Conservation (phyloP, 2,888 invertebrate genomes). For the Drosophila lacicola region DNA sequence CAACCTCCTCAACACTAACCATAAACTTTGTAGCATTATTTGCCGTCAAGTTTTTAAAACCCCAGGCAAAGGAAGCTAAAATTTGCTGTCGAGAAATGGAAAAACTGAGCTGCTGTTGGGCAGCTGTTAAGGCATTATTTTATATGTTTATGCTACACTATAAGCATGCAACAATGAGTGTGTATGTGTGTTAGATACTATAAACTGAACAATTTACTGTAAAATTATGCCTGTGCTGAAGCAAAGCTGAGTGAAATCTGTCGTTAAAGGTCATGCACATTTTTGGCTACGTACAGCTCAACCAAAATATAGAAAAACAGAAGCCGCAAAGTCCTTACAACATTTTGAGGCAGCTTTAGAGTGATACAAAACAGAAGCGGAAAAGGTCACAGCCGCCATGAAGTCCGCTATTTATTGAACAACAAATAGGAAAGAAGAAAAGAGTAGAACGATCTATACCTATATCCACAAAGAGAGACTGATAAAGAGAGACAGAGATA, state of each 20-base stretch:
- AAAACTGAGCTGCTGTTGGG: slow-evolving; percentile 17
- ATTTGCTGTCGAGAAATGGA: slow-evolving; percentile 22
- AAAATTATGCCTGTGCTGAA: slow-evolving; percentile 65
- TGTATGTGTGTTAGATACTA: slow-evolving; percentile 22
- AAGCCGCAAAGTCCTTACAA: slow-evolving; percentile 52
- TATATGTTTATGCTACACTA: slow-evolving; percentile 1
- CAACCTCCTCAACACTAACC: slow-evolving; percentile 9
- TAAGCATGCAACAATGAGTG: slow-evolving; percentile 48
- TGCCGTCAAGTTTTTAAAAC: slow-evolving; percentile 50
- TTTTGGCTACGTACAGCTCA: slow-evolving; percentile 41
- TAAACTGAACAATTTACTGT: slow-evolving; percentile 73
- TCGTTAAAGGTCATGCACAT: slow-evolving; percentile 71
- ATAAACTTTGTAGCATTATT: slow-evolving; percentile 67
- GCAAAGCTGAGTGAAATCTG: slow-evolving; percentile 55
- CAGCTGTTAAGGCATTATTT: slow-evolving; percentile 12
- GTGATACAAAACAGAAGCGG: slow-evolving; percentile 26
- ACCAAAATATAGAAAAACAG: slow-evolving; percentile 22
- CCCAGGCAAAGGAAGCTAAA: slow-evolving; percentile 11
- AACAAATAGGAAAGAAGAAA: slow-evolving; percentile 28
- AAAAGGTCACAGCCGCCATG: slow-evolving; percentile 15
- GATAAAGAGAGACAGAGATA: background rate
- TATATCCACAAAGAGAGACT: background rate
- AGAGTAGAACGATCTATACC: background rate
- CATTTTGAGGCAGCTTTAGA: slow-evolving; percentile 71
- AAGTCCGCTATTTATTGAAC: slow-evolving; percentile 57